Evolutionary conservation across 2,797 vertebrate species (phyloP), one percentile per base, ranked within the genome.

Genomic region (Manis pentadactyla): DNA sequence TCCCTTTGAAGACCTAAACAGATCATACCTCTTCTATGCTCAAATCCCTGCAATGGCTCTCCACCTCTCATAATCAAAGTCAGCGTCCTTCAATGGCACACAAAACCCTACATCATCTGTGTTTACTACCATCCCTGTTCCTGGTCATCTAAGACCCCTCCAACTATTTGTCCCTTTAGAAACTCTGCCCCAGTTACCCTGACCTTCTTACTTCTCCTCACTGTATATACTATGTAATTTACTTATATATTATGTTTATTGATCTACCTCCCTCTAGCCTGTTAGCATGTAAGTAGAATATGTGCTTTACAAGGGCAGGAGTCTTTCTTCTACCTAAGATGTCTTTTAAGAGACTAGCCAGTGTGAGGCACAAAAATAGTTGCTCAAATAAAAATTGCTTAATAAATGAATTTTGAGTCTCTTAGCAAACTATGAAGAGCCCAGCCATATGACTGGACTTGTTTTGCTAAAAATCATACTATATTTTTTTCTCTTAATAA

Each of bases 401-500:
- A 95, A 61, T 66, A 37, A 91, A 82, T 93, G 39, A 95, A 83
- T 93, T 77, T 87, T 73, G 69, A 92, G 68, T 87, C 90, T 88
- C 66, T 71, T 82, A 86, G 68, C 46, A 91, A 96, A 78, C 68
- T 84, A 23, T 57, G 37, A 92, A 87, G 51, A 87, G 51, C 29
- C 88, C 21, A 79, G 64, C 23, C 87, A 82, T 5, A 19, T 84
- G 73, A 88, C 51, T 49, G 25, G 34, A 42, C 46, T 86, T 87
- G 81, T 69, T 84, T 63, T 31, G 27, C 34, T 90, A 95, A 92
- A 59, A 87, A 66, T 87, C 59, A 73, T 85, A 68, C 51, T 85
- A 73, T 53, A 95, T 96, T 87, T 84, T 64, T 96, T 91, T 75
- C 63, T 51, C 13, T 95, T 90, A 95, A 95, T 10, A 93, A 96